Percentiles rank a stretch among this genome's conserved stretches.
Evolutionary conservation across 1,140 invertebrate genomes (phyloP).

Genomic region (Drosophila biarmipes): DNA sequence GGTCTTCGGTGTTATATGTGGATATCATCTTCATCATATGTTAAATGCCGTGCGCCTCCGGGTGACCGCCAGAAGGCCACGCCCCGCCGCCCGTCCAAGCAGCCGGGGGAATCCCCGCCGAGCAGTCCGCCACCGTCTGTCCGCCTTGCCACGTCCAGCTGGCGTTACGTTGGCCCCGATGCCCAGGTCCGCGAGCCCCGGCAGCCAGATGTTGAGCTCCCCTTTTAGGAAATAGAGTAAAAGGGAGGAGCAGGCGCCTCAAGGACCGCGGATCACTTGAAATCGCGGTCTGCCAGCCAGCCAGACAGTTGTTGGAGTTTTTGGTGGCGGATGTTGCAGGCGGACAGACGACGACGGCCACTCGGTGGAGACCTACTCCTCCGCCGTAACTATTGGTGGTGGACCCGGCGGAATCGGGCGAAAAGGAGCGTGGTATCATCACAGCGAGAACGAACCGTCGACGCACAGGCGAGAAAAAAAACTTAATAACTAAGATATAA

Average conservation of each 20-base stretch:
- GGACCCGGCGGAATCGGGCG: not conserved
- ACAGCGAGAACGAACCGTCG: not conserved
- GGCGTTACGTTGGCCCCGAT: constrained; percentile 3
- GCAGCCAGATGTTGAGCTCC: constrained; percentile 27
- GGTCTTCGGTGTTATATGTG: constrained; percentile 54
- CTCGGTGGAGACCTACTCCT: not conserved
- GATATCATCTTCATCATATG: constrained; percentile 27
- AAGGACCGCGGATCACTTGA: constrained; percentile 4
- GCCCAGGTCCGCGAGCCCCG: constrained; percentile 10
- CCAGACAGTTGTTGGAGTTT: constrained; percentile 33
- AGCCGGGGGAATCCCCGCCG: not conserved
- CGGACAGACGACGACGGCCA: constrained; percentile 26
- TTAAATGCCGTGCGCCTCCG: constrained; percentile 6
- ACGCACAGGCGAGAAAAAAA: constrained; percentile 27
- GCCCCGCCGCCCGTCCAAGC: not conserved
- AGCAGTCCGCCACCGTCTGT: constrained; percentile 18
- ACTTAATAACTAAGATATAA: constrained; percentile 69
- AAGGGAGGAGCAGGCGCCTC: constrained; percentile 24
- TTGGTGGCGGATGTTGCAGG: constrained; percentile 34
- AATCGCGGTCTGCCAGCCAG: constrained; percentile 1
- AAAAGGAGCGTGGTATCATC: not conserved
- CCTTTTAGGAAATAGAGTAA: not conserved
- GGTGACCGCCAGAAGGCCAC: not conserved
- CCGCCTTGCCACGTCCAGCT: constrained; percentile 20
- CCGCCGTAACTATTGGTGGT: not conserved